Evolutionary conservation across 2,888 invertebrate species (phyloP).

Genomic region (Drosophila ezoana): DNA sequence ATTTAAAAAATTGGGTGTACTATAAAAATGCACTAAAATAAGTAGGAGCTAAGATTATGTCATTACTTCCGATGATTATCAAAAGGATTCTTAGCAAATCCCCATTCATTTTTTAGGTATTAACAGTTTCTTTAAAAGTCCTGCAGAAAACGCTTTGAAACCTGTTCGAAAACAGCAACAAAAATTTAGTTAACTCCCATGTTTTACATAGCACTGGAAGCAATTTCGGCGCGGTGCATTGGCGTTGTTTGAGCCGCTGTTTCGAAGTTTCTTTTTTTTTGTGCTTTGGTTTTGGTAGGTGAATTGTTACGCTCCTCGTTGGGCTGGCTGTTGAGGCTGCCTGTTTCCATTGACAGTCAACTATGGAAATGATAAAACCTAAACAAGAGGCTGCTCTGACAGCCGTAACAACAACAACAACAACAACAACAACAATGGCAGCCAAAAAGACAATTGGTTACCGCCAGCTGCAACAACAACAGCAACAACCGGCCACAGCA

Average conservation of each 20-base stretch:
- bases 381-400: constrained; percentile 50
- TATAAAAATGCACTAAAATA: no score
- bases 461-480: constrained; percentile 19
- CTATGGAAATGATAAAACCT: constrained; percentile 45
- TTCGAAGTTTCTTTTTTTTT: constrained; percentile 1
- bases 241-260: constrained; percentile 3
- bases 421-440: constrained; percentile 18
- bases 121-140: no score
- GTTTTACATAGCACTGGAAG: not conserved
- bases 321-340: constrained; percentile 9
- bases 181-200: not conserved
- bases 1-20: no score
- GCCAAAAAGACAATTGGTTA: constrained; percentile 18
- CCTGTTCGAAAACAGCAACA: not conserved
- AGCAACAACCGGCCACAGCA: constrained; percentile 56
- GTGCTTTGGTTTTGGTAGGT: constrained; percentile 1
- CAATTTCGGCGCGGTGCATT: constrained; percentile 4
- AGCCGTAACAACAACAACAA: constrained; percentile 31
- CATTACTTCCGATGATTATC: no score
- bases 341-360: constrained; percentile 31
- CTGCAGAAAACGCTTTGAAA: not conserved
- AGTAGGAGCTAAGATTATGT: no score
- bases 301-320: constrained; percentile 31
- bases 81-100: no score
- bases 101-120: no score